A percentile compares a stretch with the other conserved stretches of the same genome.
Conservation (phyloP, 2,888 invertebrate species). For the Scaptomyza polygonia region DNA sequence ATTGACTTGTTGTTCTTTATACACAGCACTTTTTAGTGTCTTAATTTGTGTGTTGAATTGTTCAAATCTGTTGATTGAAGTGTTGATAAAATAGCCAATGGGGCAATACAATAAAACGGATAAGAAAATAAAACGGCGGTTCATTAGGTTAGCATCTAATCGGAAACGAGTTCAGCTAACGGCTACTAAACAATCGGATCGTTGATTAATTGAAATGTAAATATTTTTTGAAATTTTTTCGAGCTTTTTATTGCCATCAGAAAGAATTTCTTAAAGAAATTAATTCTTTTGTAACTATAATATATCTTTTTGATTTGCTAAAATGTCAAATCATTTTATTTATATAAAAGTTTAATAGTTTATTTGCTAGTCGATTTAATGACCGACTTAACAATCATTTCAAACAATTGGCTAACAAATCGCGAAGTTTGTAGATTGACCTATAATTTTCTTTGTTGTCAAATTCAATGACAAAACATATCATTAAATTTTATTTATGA, state of each 20-base stretch:
- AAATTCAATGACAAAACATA: no score
- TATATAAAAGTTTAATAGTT: no score
- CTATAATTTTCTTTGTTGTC: no score
- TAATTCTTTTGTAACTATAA: neutral
- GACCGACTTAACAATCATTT: no score
- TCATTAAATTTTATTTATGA: no score
- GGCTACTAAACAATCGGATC: constrained; percentile 4
- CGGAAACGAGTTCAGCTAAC: constrained; percentile 4
- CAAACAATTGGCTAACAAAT: no score
- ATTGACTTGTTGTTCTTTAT: constrained; percentile 26
- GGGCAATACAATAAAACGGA: constrained; percentile 16
- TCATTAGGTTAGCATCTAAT: constrained; percentile 21
- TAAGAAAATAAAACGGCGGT: constrained; percentile 23
- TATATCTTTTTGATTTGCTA: neutral
- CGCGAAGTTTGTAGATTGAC: no score
- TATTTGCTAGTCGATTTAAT: no score
- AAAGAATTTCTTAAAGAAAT: neutral
- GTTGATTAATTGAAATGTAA: constrained; percentile 24
- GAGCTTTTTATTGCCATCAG: neutral
- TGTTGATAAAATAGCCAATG: constrained; percentile 45
- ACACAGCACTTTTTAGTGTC: constrained; percentile 44
- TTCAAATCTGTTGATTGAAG: constrained; percentile 41
- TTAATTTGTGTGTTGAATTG: constrained; percentile 58
- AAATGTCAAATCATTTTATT: neutral
- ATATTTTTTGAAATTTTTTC: neutral